Percentiles rank a stretch among this genome's conserved stretches.
These are phyloP conservation scores for Rhinolophus sinicus DNA, from an alignment of 2,113 vertebrate species.

Conservation along the genomic window DNA sequence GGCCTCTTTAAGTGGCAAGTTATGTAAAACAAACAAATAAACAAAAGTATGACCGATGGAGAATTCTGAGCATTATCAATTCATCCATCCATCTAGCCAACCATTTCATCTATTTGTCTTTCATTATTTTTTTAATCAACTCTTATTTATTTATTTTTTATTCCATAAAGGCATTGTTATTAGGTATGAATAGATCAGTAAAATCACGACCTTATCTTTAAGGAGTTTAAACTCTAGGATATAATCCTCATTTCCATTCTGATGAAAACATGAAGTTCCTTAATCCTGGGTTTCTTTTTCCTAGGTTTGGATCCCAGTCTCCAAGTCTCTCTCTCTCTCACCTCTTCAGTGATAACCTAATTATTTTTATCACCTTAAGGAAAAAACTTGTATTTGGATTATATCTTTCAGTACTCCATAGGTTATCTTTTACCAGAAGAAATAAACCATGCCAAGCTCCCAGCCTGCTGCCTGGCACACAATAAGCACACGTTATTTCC, in stretches of 20 bases:
- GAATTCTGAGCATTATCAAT: neutral
- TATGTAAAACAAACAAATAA: neutral
- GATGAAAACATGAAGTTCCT: neutral
- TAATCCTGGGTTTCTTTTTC: neutral
- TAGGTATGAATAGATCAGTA: neutral
- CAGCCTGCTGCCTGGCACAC: neutral
- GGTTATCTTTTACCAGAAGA: neutral
- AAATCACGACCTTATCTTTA: neutral
- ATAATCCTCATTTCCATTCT: neutral
- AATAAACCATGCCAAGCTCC: neutral
- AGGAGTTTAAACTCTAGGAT: neutral
- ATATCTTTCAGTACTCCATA: neutral
- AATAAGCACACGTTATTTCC: neutral
- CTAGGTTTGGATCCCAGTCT: neutral
- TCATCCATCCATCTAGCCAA: neutral
- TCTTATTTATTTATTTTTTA: neutral
- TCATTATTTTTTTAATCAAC: neutral
- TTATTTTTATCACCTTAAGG: neutral
- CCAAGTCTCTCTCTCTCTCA: neutral
- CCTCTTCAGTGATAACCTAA: neutral
- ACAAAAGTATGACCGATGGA: neutral
- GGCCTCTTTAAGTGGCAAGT: neutral
- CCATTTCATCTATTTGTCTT: neutral
- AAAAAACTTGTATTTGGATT: neutral
- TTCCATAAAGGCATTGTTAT: neutral